phyloP scores from a whole-genome alignment of 2,797 vertebrate genomes.

The Acomys russatus region DNA sequence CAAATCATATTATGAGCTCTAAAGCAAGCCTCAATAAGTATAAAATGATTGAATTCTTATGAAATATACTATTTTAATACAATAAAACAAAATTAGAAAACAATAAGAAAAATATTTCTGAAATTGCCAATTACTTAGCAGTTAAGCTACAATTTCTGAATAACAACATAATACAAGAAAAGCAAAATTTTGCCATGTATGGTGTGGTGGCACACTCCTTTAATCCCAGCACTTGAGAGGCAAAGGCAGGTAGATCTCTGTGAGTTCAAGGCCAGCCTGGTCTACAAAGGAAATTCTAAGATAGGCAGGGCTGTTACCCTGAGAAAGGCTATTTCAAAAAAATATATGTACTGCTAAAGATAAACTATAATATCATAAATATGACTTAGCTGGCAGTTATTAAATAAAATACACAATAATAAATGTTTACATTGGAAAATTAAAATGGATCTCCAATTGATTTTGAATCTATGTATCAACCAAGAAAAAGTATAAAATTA shows the following conservation, averaged over 20 bases:
- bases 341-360: conserved; percentile 33
- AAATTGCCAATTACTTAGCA: neutral
- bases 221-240: neutral
- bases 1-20: neutral
- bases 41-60: neutral
- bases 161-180: neutral
- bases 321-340: neutral
- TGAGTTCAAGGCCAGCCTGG: neutral
- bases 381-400: neutral
- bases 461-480: neutral
- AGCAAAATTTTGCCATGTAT: neutral
- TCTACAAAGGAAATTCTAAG: neutral
- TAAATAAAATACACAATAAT: neutral
- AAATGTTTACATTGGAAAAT: neutral
- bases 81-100: neutral
- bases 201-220: neutral
- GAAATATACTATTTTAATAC: neutral
- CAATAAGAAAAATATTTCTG: neutral
- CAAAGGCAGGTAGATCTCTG: neutral
- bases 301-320: neutral
- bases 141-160: neutral
- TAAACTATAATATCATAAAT: neutral
- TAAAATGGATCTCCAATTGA: neutral
- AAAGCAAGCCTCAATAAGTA: neutral
- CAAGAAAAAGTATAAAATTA: neutral